Conservation (phyloP, 2,888 invertebrate species). For the Galerucella pusilla region DNA sequence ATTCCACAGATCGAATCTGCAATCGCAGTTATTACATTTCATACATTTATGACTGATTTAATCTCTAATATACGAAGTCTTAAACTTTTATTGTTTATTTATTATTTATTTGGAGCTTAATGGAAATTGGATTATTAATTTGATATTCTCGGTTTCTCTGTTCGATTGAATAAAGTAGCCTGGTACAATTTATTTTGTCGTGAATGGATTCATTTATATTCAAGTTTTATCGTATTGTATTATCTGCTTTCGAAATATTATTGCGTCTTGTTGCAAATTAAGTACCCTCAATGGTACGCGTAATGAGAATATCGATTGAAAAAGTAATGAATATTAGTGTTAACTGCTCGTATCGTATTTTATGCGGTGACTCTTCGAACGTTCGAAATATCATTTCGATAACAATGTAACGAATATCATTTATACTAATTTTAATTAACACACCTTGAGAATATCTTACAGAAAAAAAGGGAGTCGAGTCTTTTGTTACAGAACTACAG, state of each 20-base stretch:
- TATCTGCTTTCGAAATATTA: conserved; percentile 44
- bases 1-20: conserved; percentile 62
- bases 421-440: neutral
- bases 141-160: conserved; percentile 32
- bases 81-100: conserved; percentile 61
- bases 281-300: conserved; percentile 32
- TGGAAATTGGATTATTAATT: conserved; percentile 42
- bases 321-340: conserved; percentile 1
- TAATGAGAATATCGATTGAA: conserved; percentile 33
- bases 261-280: conserved; percentile 40
- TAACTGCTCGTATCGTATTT: neutral
- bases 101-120: conserved; percentile 54
- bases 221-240: conserved; percentile 45
- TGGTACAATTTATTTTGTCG: conserved; percentile 41
- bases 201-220: conserved; percentile 44
- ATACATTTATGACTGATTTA: conserved; percentile 61
- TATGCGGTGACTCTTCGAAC: neutral
- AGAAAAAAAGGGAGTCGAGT: no score
- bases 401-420: neutral
- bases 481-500: no score
- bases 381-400: neutral
- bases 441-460: no score
- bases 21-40: conserved; percentile 54
- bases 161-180: conserved; percentile 22
- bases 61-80: conserved; percentile 61